A percentile compares a stretch with the other conserved stretches of the same genome.
phyloP scores from a whole-genome alignment of 2,113 vertebrate genomes.

The Microtus montanus region DNA sequence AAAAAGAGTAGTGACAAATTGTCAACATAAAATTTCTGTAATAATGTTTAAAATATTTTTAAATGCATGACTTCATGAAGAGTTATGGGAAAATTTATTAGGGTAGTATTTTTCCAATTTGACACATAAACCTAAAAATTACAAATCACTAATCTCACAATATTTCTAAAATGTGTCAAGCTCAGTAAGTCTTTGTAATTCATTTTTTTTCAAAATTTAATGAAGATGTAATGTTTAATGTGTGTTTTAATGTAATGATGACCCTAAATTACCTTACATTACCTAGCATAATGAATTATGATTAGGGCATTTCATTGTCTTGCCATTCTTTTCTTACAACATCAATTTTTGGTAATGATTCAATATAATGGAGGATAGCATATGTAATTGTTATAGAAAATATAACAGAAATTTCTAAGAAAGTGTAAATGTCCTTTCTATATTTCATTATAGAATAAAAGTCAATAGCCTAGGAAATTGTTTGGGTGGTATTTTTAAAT shows the following conservation, averaged over 20 bases:
- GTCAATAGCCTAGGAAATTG: background rate
- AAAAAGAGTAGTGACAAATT: background rate
- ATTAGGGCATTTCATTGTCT: background rate
- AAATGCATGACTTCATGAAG: constrained; percentile 25
- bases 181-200: background rate
- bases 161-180: constrained; percentile 13
- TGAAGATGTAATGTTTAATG: background rate
- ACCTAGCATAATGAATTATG: background rate
- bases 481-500: background rate
- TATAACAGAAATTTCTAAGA: background rate
- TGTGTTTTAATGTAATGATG: background rate
- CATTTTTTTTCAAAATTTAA: constrained; percentile 34
- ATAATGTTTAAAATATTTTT: constrained; percentile 16
- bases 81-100: constrained; percentile 30
- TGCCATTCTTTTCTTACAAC: background rate
- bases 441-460: background rate
- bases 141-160: background rate
- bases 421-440: accelerated
- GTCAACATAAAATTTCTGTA: background rate
- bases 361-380: background rate
- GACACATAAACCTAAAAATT: background rate
- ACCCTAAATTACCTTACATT: background rate
- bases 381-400: background rate
- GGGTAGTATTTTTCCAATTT: constrained; percentile 25
- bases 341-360: background rate